A percentile compares a stretch with the other conserved stretches of the same genome.
phyloP scores from a whole-genome alignment of 2,797 vertebrate species.

The Oreochromis grahami region DNA sequence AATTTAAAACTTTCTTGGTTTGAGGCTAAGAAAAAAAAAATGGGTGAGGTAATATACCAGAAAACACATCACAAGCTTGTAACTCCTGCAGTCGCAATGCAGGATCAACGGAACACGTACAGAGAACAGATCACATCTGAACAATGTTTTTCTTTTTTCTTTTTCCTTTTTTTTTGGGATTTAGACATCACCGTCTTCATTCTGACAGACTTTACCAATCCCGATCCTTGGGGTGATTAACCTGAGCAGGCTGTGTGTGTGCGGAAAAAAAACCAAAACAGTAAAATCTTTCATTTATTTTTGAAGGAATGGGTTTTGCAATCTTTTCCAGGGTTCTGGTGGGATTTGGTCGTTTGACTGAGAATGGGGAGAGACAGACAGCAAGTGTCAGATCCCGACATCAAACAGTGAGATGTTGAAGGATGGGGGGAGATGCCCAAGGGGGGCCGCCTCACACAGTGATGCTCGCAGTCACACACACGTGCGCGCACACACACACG shows the following conservation, averaged over 20 bases:
- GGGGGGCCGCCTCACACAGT: constrained; percentile 15
- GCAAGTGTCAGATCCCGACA: constrained; percentile 52
- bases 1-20: not conserved
- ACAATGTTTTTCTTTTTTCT: not conserved
- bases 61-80: not conserved
- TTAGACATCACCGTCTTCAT: constrained; percentile 9
- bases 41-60: not conserved
- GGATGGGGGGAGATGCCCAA: constrained; percentile 10
- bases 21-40: not conserved
- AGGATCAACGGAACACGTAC: not conserved
- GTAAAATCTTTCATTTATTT: constrained; percentile 19
- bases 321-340: constrained; percentile 12
- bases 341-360: constrained; percentile 44
- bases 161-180: not conserved
- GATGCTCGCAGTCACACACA: not conserved
- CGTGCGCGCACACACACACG: not conserved
- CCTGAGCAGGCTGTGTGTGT: not conserved
- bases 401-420: constrained; percentile 48
- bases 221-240: constrained; percentile 17
- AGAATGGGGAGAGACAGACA: constrained; percentile 32
- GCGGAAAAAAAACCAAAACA: not conserved
- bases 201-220: constrained; percentile 31
- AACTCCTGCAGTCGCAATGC: not conserved
- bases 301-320: constrained; percentile 21
- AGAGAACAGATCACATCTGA: not conserved